Evolutionary conservation across 2,888 invertebrate genomes (phyloP).

Genomic region (Tinea semifulvella): DNA sequence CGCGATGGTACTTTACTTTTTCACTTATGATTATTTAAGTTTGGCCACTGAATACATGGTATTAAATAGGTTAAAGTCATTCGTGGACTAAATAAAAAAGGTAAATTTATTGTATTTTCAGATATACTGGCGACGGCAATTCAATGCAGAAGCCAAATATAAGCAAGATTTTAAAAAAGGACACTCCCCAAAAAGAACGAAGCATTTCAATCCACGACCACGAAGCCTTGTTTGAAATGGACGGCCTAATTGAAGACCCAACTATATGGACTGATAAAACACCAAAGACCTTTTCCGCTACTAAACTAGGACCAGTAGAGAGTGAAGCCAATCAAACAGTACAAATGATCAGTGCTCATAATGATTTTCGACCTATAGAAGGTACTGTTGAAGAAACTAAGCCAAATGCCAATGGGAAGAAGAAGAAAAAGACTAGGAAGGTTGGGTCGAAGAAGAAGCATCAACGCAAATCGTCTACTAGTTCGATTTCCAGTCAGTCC

Average conservation of each 20-base stretch:
- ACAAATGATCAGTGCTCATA: conserved; percentile 69
- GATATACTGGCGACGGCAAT: conserved; percentile 68
- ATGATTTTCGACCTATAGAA: conserved; percentile 71
- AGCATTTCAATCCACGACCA: conserved; percentile 35
- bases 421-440: conserved; percentile 83
- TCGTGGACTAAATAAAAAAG: background rate
- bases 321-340: conserved; percentile 62
- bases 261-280: conserved; percentile 58
- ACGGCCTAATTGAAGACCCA: conserved; percentile 65
- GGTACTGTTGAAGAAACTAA: conserved; percentile 58
- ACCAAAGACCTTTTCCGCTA: conserved; percentile 64
- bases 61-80: too few species aligned
- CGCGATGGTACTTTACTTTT: too few species aligned
- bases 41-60: too few species aligned
- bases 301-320: conserved; percentile 53
- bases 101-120: conserved; percentile 25
- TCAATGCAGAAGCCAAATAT: conserved; percentile 65
- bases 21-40: too few species aligned
- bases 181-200: conserved; percentile 37
- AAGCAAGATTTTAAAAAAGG: conserved; percentile 56
- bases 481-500: conserved; percentile 60
- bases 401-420: conserved; percentile 67
- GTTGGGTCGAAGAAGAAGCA: conserved; percentile 83
- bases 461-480: conserved; percentile 74
- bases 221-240: conserved; percentile 76